Evolutionary conservation across 2,888 invertebrate genomes (phyloP).

Genomic region (Dermolepida albohirtum): DNA sequence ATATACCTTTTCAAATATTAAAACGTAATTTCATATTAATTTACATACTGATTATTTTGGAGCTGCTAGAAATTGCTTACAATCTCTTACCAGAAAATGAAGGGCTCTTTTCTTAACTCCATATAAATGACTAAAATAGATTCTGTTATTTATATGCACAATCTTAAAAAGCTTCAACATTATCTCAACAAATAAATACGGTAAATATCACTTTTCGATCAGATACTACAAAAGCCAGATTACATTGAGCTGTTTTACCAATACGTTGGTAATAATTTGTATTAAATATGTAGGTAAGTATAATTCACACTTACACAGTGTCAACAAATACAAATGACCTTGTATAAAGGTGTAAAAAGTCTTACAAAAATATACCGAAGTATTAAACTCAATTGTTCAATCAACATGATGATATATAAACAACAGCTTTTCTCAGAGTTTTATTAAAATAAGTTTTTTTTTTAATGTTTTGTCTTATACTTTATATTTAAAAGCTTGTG

Average conservation of each 20-base stretch:
- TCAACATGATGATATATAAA: slow-evolving; percentile 23
- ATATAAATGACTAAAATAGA: background rate
- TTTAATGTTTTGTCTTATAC: background rate
- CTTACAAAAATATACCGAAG: slow-evolving; percentile 39
- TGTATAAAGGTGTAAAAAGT: slow-evolving; percentile 35
- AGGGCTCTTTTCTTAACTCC: too few relatives aligned
- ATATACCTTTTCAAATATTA: too few relatives aligned
- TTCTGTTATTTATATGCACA: slow-evolving; percentile 1
- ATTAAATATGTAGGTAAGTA: slow-evolving; percentile 4
- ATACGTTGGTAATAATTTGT: background rate
- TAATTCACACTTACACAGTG: background rate
- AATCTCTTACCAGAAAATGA: too few relatives aligned
- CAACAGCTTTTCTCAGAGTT: slow-evolving; percentile 13
- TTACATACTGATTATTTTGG: too few relatives aligned
- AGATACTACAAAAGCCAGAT: slow-evolving; percentile 17
- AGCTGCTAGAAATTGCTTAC: too few relatives aligned
- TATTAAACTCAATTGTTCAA: slow-evolving; percentile 27
- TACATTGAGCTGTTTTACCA: slow-evolving; percentile 9
- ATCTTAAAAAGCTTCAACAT: background rate
- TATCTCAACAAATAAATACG: slow-evolving; percentile 8
- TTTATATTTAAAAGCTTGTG: background rate
- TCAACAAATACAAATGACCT: slow-evolving; percentile 36
- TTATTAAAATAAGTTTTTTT: slow-evolving; percentile 6
- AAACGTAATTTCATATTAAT: too few relatives aligned
- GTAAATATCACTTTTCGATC: slow-evolving; percentile 7